Evolutionary conservation across 2,113 vertebrate species (phyloP), one percentile per base, ranked within the genome.

Genomic region (Hiodon tergisus): DNA sequence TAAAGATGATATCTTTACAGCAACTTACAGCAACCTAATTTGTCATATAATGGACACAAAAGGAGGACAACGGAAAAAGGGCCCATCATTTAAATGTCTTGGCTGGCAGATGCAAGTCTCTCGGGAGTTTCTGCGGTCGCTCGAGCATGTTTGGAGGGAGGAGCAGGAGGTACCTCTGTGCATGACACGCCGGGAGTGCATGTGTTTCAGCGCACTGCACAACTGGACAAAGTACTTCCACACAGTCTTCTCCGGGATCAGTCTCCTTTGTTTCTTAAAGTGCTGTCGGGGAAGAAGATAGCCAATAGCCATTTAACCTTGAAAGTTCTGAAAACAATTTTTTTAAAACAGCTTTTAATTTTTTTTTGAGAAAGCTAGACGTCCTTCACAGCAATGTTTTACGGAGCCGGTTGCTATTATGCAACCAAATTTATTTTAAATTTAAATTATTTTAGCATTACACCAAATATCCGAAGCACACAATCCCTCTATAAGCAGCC

Each of bases 171-270:
- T 90, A 98, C 96, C 96, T 96, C 96, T 89, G 74, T 99, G 97
- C 97, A 99, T 98, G 86, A 99, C 95, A 78, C 96, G 93, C 47
- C 97, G 92, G 73, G 97, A 99, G 84, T 99, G 97, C 97, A 98
- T 98, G 66, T 99, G 97, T 79, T 98, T 96, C 85, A 98, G 84
- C 0, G 97, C 97, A 67, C 97, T 98, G 93, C 97, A 99, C 67
- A 98, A 94, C 85, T 99, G 97, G 79, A 98, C 96, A 82, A 99
- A 99, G 86, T 99, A 99, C 83, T 98, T 99, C 96, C 97, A 98
- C 74, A 98, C 96, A 0, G 97, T 98, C 85, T 94, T 94, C 86
- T 98, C 97, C 13, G 97, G 96, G 82, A 98, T 99, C 80, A 98
- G 87, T 78, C 97, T 90, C 89, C 94, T 95, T 82, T 98, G 96